Conservation (phyloP, 1,140 invertebrate species). For the Camponotus pennsylvanicus region DNA sequence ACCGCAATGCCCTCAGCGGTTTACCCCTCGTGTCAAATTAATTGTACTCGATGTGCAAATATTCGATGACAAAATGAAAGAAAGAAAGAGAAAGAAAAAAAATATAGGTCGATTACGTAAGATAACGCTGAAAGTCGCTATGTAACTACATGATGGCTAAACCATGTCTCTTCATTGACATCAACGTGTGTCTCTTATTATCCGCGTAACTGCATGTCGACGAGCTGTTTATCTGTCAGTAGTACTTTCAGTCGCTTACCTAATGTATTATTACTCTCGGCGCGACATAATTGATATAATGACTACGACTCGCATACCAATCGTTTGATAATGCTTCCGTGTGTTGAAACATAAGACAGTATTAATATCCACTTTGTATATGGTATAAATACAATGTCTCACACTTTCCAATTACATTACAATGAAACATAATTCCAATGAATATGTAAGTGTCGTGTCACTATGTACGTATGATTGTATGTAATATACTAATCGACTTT, state of each 20-base stretch:
- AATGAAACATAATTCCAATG: neutral
- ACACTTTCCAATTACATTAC: neutral
- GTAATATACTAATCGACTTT: too few relatives aligned
- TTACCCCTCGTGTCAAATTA: neutral
- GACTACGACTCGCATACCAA: constrained; percentile 20
- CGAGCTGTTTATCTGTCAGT: constrained; percentile 41
- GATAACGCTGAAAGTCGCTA: constrained; percentile 30
- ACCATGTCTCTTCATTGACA: constrained; percentile 37
- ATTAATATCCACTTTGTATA: constrained; percentile 14
- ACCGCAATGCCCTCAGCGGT: too few relatives aligned
- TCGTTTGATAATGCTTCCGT: constrained; percentile 36
- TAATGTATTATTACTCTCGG: constrained; percentile 37
- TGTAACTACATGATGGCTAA: constrained; percentile 23
- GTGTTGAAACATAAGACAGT: neutral
- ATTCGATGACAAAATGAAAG: neutral
- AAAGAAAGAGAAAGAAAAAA: neutral
- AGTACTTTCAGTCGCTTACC: constrained; percentile 51
- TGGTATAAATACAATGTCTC: neutral
- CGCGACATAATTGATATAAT: constrained; percentile 55
- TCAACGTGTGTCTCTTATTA: constrained; percentile 43
- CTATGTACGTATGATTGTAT: too few relatives aligned
- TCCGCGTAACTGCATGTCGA: constrained; percentile 43
- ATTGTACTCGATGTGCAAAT: neutral
- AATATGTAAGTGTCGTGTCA: neutral
- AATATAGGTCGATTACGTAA: constrained; percentile 39